Evolutionary conservation across 2,113 vertebrate species (phyloP), one percentile per base, ranked within the genome.

Genomic region (Protobothrops mucrosquamatus): DNA sequence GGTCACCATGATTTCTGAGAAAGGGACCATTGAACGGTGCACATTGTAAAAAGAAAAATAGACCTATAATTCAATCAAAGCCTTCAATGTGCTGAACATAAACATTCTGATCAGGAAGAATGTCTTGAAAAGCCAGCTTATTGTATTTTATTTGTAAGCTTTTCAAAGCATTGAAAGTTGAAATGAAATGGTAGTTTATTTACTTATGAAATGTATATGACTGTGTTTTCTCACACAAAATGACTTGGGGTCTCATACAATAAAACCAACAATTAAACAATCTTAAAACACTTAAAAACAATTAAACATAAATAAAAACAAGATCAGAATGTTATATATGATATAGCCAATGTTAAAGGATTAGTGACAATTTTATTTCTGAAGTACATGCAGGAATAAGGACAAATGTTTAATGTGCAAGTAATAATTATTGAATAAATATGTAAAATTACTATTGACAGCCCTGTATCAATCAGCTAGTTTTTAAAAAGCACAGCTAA

Each of bases 81-180:
- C 4, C 55, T 91, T 81, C 81, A 59, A 93, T 0, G 86, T 56
- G 15, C n/a, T 92, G 93, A 90, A n/a, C 91, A 89, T 55, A 92
- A 46, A 93, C 94, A 22, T 39, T 81, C 57, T 92, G 92, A 93
- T 96, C 97, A 97, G 97, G 93, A 93, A 92, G 93, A 97, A 91
- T 93, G 94, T 97, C 96, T 96, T 97, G 96, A 94, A 85, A 91
- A 11, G 34, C 89, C 24, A 20, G 46, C 48, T 15, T 0, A 0
- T 61, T 95, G 93, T 89, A 94, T 4, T 93, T 91, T 29, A 85
- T n/a, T 95, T 86, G n/a, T 1, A 91, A 1, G 5, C 59, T 90
- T 26, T 90, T 88, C 91, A 95, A 93, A 55, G 18, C 85, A 54
- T 95, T 87, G 94, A 81, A 43, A 43, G 18, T 6, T 22, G 34